A percentile compares a stretch with the other conserved stretches of the same genome.
These are phyloP conservation scores for Eilema sororculum DNA, from an alignment of 2,888 invertebrate genomes.

Conservation along the genomic window DNA sequence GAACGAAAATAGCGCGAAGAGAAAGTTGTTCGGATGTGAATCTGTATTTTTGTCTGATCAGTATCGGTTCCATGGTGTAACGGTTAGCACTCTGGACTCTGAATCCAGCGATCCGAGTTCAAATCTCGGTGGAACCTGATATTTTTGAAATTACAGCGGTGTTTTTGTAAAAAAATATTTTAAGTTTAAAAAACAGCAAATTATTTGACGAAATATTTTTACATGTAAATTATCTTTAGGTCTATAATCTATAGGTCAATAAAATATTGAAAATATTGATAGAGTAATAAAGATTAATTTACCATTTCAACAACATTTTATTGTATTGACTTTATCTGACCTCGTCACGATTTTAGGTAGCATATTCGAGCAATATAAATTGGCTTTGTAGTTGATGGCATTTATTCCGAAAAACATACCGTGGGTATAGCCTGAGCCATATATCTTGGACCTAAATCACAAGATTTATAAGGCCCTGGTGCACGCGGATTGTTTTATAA, in stretches of 20 bases:
- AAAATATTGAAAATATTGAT: no score
- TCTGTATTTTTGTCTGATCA: rapidly evolving
- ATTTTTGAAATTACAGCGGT: constrained; percentile 33
- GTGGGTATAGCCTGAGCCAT: no score
- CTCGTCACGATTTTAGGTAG: neutral
- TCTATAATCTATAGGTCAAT: no score
- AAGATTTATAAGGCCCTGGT: no score
- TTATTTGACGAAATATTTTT: no score
- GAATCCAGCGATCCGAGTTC: constrained; percentile 94
- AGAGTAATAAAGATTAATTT: neutral
- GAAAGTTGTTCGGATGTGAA: constrained; percentile 23
- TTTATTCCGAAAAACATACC: neutral
- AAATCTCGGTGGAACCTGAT: constrained; percentile 92
- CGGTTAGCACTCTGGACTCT: constrained; percentile 94
- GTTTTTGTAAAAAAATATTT: no score
- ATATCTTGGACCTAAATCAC: no score
- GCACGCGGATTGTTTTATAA: no score
- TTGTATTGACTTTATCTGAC: neutral
- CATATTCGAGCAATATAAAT: neutral
- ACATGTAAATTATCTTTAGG: neutral
- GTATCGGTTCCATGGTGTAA: constrained; percentile 87
- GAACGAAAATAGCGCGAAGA: constrained; percentile 27
- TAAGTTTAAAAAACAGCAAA: no score
- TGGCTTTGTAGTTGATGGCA: neutral
- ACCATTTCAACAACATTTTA: neutral